Base-by-base conservation (phyloP, 2,797 vertebrate species). In the Catostomus latipinnis region DNA sequence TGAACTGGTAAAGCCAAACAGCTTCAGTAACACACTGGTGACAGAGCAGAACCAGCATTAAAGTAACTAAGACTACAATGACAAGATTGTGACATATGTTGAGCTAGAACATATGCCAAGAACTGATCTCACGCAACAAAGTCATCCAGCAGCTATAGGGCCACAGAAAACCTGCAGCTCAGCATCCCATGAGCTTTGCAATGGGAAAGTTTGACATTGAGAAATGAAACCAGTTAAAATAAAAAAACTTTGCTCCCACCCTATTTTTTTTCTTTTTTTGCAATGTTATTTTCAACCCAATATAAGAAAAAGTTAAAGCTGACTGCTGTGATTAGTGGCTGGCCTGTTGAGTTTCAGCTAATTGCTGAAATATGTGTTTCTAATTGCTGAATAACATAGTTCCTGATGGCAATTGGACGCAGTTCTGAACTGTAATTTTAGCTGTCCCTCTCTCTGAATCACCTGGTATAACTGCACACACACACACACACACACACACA, bases 351-450 rank as follows among this genome's bases (percentile, higher is more conserved):
- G 46, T 1, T 49, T 67, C 60, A 82, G 83, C 48, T 87, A 88
- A 84, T 85, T 84, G 83, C 74, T 58, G 63, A 14, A 18, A 61
- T 83, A 13, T 71, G 78, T 69, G 82, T 65, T 61, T 82, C 82
- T 80, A 82, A 90, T 87, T 88, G 84, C 76, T 82, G 83, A 85
- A 78, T 62, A 81, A 87, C 86, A 63, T 80, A 86, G 86, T 82
- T 83, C 73, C 82, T 87, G 85, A 82, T 22, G 77, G 62, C 9
- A 53, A 0, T 46, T 61, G 83, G 61, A 82, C 74, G 69, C 82
- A 18, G 1, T 46, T 83, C 52, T 82, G 65, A 81, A 67, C 70
- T 74, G 61, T 78, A 80, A 82, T 81, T 43, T 61, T 68, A 14
- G 11, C 12, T 61, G 4, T 34, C 46, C 68, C 54, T 81, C 11